Percentiles rank a stretch among this genome's conserved stretches.
phyloP scores from a whole-genome alignment of 2,113 vertebrate genomes.

The Microtus richardsoni region DNA sequence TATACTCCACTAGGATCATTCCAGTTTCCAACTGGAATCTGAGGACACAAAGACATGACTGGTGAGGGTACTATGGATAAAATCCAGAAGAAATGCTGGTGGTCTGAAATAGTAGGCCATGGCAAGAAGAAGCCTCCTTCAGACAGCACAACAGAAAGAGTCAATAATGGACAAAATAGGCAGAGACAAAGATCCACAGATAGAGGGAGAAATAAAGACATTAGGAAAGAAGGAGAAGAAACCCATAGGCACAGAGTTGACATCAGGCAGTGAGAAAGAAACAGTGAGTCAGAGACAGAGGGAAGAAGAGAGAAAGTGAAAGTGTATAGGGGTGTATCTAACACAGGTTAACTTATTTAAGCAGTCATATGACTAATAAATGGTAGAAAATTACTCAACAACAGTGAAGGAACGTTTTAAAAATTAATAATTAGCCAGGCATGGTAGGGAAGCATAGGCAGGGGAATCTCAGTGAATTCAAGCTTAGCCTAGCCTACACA shows the following conservation, averaged over 20 bases:
- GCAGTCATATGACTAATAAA: background rate
- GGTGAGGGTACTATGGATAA: too few relatives aligned
- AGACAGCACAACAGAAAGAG: background rate
- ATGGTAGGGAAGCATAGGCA: background rate
- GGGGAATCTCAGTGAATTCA: background rate
- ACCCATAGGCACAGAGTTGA: background rate
- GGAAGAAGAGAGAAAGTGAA: background rate
- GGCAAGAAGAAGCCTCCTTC: background rate
- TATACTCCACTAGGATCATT: background rate
- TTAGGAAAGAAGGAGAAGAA: background rate
- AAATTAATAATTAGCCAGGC: background rate
- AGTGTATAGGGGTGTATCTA: background rate
- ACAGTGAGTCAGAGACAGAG: background rate
- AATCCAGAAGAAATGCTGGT: background rate
- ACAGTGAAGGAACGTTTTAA: background rate
- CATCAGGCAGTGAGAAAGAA: background rate
- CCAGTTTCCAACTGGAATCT: background rate
- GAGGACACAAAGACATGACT: background rate
- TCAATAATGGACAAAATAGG: background rate
- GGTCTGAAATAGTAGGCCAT: background rate
- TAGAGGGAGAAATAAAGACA: background rate
- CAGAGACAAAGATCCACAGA: background rate
- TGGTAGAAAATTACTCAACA: background rate
- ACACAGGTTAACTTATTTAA: background rate
- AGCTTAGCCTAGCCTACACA: background rate